phyloP scores from a whole-genome alignment of 1,140 invertebrate species.

The Hycleus cichorii region DNA sequence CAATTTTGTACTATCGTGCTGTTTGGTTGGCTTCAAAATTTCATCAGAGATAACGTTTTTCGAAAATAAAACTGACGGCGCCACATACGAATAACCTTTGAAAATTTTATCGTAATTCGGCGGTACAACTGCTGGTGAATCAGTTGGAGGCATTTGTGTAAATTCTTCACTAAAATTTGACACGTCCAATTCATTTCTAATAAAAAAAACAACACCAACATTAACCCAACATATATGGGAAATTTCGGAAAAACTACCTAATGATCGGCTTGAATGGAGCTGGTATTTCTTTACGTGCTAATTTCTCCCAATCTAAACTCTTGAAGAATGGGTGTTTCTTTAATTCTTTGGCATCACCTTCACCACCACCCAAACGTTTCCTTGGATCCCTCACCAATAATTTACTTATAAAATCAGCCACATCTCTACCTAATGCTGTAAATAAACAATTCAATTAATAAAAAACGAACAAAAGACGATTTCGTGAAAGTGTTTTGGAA shows the following conservation, averaged over 20 bases:
- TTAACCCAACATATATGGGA: not conserved
- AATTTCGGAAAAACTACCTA: slow-evolving; percentile 28
- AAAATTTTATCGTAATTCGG: slow-evolving; percentile 82
- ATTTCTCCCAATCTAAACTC: slow-evolving; percentile 66
- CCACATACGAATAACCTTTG: slow-evolving; percentile 89
- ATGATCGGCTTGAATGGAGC: slow-evolving; percentile 81
- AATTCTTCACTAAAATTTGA: slow-evolving; percentile 97
- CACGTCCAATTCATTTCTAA: slow-evolving; percentile 74
- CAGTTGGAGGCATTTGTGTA: slow-evolving; percentile 79
- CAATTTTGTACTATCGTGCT: slow-evolving; percentile 40
- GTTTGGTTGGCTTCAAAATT: slow-evolving; percentile 23
- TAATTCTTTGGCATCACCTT: slow-evolving; percentile 71
- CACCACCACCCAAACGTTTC: slow-evolving; percentile 74
- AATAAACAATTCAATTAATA: not conserved
- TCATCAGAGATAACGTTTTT: slow-evolving; percentile 72
- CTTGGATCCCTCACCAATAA: slow-evolving; percentile 85
- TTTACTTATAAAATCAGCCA: slow-evolving; percentile 57
- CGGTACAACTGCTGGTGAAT: slow-evolving; percentile 84
- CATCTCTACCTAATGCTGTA: slow-evolving; percentile 48
- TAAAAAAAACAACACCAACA: not conserved
- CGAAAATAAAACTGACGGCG: slow-evolving; percentile 83
- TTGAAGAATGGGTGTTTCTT: slow-evolving; percentile 82
- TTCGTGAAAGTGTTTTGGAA: no score
- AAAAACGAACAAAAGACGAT: not conserved
- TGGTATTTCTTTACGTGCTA: slow-evolving; percentile 62